These are phyloP conservation scores for Selenia dentaria DNA, from an alignment of 2,888 invertebrate species.

Conservation along the genomic window DNA sequence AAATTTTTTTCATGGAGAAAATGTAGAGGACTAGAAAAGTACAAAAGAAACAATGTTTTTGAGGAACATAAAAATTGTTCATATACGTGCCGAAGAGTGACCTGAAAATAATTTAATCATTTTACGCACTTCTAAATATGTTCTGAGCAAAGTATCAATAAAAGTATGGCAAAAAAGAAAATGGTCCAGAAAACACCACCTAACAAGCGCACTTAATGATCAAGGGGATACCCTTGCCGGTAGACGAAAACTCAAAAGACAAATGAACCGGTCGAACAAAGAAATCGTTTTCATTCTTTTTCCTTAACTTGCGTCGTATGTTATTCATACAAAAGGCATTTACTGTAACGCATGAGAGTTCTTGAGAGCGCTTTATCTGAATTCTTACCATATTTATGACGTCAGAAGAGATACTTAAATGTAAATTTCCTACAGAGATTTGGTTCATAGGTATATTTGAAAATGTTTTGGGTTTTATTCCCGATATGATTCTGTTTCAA, in stretches of 20 bases:
- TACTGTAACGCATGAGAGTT: slow-evolving; percentile 10
- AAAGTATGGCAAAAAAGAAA: slow-evolving; percentile 38
- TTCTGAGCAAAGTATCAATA: slow-evolving; percentile 15
- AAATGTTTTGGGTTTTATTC: no score
- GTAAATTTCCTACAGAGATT: no score
- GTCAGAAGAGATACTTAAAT: no score
- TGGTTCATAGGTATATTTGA: no score
- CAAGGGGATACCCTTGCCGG: slow-evolving; percentile 52
- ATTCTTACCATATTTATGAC: slow-evolving; percentile 29
- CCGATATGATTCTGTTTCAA: no score
- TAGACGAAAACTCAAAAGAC: slow-evolving; percentile 69
- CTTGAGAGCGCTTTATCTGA: slow-evolving; percentile 17
- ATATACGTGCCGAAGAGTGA: no score
- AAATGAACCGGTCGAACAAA: slow-evolving; percentile 64
- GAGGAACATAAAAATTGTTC: no score
- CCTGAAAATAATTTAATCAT: background rate
- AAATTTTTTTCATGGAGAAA: no score
- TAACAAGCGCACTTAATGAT: slow-evolving; percentile 75
- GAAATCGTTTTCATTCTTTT: slow-evolving; percentile 58
- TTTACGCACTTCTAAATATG: slow-evolving; percentile 29
- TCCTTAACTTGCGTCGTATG: slow-evolving; percentile 49
- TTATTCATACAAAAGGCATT: slow-evolving; percentile 30
- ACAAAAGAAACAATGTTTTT: no score
- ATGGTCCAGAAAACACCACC: slow-evolving; percentile 46
- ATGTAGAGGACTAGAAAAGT: no score